phyloP scores from a whole-genome alignment of 2,113 vertebrate genomes.

The Camelus dromedarius region DNA sequence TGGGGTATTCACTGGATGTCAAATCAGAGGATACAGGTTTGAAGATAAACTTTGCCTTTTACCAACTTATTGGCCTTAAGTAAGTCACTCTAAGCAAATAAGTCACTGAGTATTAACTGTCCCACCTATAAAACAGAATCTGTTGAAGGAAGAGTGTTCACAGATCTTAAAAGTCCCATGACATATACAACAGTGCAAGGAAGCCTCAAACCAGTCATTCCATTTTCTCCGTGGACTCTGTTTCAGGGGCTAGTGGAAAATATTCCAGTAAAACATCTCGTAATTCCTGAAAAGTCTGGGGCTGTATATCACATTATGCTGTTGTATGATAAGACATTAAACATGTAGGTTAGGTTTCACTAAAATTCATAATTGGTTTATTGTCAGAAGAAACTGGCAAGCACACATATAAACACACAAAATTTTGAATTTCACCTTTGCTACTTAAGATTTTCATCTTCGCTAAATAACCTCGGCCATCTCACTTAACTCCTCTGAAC shows the following conservation, averaged over 20 bases:
- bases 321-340: background rate
- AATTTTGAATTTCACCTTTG: background rate
- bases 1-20: background rate
- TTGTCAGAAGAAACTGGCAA: background rate
- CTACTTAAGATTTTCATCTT: background rate
- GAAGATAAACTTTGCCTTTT: background rate
- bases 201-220: background rate
- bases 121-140: background rate
- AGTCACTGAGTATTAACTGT: background rate
- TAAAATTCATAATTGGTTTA: background rate
- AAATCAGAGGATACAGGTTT: background rate
- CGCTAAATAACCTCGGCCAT: background rate
- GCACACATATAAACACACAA: background rate
- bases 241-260: background rate
- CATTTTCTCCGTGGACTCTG: background rate
- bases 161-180: background rate
- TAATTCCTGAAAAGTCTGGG: slow-evolving; percentile 31
- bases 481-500: background rate
- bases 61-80: background rate
- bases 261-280: background rate
- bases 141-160: background rate
- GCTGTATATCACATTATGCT: background rate
- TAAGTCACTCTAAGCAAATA: background rate
- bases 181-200: background rate
- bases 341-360: background rate